Base-by-base conservation (phyloP, 2,113 vertebrate species). In the Rutilus rutilus region DNA sequence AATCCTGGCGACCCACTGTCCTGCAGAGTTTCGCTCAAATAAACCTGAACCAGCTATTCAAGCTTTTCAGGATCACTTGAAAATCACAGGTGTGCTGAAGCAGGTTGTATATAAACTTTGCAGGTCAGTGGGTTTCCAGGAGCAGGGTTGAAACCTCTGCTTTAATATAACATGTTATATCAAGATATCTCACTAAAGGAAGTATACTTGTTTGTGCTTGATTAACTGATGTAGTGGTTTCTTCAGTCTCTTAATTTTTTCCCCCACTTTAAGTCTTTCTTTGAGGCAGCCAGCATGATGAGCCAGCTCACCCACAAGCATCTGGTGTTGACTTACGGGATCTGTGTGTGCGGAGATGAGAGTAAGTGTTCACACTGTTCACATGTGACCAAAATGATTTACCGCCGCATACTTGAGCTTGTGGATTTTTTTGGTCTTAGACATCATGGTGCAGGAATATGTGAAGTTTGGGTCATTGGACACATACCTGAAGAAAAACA, bases 241-340 rank as follows among this genome's bases (percentile, higher is more conserved):
- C 33, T 71, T 71, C n/a, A 33, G 2, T 21, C 7, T 77, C 8
- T 77, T 21, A 2, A 27, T 21, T 27, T 30, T 76, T 4, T 27
- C 0, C 47, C 14, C 10, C 27, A 7, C 1, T 82, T 2, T 25
- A 62, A 99, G 98, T 99, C 97, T 3, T 99, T 99, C 92, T 99
- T 98, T 94, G 98, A 99, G 93, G 98, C 98, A 73, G 98, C 98
- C 92, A 99, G 98, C 89, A 98, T 99, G 97, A 99, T 99, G 98
- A 99, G 97, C 90, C 98, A 99, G 89, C 96, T 99, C 83, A 98
- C 98, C 86, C 96, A 99, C 90, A 98, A 97, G 90, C 97, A 99
- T 91, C 90, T 99, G 88, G 94, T 97, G 74, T 95, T 99, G 91
- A 99, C 96, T 93, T 99, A 97, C 52, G 98, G 98, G 23, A 95